Percentiles rank a stretch among this genome's conserved stretches.
These are phyloP conservation scores for Cheilosia urbana DNA, from an alignment of 2,888 invertebrate genomes.

Conservation along the genomic window DNA sequence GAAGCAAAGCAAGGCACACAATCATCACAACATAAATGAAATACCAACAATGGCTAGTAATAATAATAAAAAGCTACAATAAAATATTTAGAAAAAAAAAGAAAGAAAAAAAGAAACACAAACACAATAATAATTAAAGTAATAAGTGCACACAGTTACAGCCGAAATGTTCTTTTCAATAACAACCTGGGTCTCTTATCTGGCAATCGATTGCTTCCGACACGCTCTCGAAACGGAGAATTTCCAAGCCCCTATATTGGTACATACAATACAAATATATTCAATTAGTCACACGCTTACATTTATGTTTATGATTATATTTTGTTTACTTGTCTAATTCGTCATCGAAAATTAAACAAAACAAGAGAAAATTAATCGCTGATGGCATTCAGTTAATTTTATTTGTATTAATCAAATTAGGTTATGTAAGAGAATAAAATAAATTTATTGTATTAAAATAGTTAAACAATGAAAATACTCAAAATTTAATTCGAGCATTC, in stretches of 20 bases:
- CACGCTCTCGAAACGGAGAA: constrained; percentile 94
- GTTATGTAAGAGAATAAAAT: constrained; percentile 10
- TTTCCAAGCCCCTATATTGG: constrained; percentile 85
- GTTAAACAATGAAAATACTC: constrained; percentile 2
- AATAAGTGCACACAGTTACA: constrained; percentile 58
- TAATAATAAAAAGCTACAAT: constrained; percentile 23
- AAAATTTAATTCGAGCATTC: constrained; percentile 53
- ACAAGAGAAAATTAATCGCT: constrained; percentile 14
- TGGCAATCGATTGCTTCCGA: constrained; percentile 94
- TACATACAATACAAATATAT: constrained; percentile 69
- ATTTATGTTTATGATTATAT: constrained; percentile 28
- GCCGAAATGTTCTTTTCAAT: constrained; percentile 77
- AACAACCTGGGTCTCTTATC: constrained; percentile 93
- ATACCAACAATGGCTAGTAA: constrained; percentile 17
- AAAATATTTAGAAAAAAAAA: constrained; percentile 21
- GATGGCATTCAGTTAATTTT: constrained; percentile 8
- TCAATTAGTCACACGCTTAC: constrained; percentile 47
- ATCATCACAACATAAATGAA: constrained; percentile 16
- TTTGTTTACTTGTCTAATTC: constrained; percentile 13
- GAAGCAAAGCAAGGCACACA: constrained; percentile 41
- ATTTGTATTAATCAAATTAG: constrained; percentile 1
- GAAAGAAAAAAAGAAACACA: constrained; percentile 16
- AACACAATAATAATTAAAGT: constrained; percentile 29
- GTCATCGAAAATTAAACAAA: constrained; percentile 7
- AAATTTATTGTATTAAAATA: constrained; percentile 2